Evolutionary conservation across 2,888 invertebrate species (phyloP).

Genomic region (Actias luna): DNA sequence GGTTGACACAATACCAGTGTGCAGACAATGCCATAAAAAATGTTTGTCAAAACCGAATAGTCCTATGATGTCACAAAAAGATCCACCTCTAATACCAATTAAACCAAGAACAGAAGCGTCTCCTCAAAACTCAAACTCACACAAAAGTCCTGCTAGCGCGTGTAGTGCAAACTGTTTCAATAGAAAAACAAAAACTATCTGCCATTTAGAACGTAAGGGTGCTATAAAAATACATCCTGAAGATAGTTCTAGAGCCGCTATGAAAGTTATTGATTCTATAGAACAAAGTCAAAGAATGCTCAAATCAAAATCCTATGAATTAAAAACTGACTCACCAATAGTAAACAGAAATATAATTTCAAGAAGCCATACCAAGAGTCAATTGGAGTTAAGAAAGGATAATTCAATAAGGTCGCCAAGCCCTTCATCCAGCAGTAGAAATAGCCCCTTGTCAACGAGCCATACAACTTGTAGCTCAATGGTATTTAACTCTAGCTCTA

Average conservation of each 20-base stretch:
- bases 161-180: constrained; percentile 71
- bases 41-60: constrained; percentile 84
- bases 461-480: constrained; percentile 79
- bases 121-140: constrained; percentile 66
- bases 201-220: constrained; percentile 74
- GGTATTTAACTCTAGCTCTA: constrained; percentile 79
- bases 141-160: constrained; percentile 63
- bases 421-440: constrained; percentile 75
- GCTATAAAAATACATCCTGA: constrained; percentile 75
- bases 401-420: constrained; percentile 70
- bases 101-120: constrained; percentile 65
- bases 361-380: constrained; percentile 63
- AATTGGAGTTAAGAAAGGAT: constrained; percentile 70
- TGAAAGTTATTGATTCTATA: constrained; percentile 75
- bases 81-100: constrained; percentile 52
- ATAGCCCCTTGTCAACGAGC: constrained; percentile 76
- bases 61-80: constrained; percentile 73
- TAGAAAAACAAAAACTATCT: constrained; percentile 63
- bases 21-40: constrained; percentile 90
- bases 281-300: constrained; percentile 77
- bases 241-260: constrained; percentile 71
- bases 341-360: constrained; percentile 58
- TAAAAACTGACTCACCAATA: constrained; percentile 71
- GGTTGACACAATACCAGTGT: constrained; percentile 87
- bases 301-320: constrained; percentile 73